phyloP scores from a whole-genome alignment of 2,113 vertebrate species.

The Benitochromis conjunctus region DNA sequence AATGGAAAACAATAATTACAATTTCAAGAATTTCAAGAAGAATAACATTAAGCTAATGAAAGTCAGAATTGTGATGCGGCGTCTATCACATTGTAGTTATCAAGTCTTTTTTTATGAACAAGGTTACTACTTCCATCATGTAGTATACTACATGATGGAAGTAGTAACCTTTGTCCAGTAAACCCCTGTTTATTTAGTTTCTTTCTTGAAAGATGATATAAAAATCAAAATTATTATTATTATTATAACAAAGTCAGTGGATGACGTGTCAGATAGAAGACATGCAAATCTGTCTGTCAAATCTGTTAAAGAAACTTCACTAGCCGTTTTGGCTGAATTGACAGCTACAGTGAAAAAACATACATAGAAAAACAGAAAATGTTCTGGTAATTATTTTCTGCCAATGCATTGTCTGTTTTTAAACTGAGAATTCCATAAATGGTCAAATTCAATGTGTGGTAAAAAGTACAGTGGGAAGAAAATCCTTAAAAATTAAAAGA shows the following conservation, averaged over 20 bases:
- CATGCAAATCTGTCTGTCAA: not conserved
- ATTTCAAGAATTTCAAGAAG: not conserved
- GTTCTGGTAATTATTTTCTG: too few relatives aligned
- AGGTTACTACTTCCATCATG: not conserved
- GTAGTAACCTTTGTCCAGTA: not conserved
- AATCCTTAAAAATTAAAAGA: not conserved
- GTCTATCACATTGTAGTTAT: not conserved
- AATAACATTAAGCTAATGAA: not conserved
- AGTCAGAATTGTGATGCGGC: not conserved
- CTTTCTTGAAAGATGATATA: not conserved
- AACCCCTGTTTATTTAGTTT: not conserved
- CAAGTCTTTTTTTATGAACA: not conserved
- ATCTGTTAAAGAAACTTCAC: not conserved
- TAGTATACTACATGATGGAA: not conserved
- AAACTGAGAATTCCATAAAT: not conserved
- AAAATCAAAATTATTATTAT: not conserved
- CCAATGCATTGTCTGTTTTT: not conserved
- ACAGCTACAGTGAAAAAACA: not conserved
- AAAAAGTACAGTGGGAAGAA: not conserved
- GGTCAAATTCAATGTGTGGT: not conserved
- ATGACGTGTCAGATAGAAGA: accelerated
- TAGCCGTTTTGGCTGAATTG: not conserved
- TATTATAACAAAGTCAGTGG: not conserved
- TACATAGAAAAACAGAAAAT: not conserved
- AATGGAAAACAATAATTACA: not conserved